Base-by-base conservation (phyloP, 2,113 vertebrate species). In the Engraulis encrasicolus region DNA sequence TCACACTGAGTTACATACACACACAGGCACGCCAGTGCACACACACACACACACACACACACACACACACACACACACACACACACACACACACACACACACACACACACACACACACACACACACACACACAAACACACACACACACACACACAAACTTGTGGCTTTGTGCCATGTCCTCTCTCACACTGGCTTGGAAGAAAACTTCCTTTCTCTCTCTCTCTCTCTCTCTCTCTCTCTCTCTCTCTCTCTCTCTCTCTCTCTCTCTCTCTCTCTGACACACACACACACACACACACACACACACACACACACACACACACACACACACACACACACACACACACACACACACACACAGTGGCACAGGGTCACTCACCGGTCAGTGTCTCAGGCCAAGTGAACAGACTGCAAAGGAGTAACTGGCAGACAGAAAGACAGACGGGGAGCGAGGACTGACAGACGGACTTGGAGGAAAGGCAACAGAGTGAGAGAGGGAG, bases 241-340 rank as follows among this genome's bases (percentile, higher is more conserved):
- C 66, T 1, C 27, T 74, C 66, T 14, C 31, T 14, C 17, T 34
- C 66, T 74, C 66, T 74, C 31, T 14, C 66, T 14, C 31, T 14
- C 17, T 34, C 66, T 74, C 66, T 74, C 31, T 14, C 66, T 3
- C 17, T 14, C 66, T 1, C 27, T 74, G 31, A 31, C 31, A 34
- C 11, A 74, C 12, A 58, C 40, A 45, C 40, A 3, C 40, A 45
- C 9, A 3, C 40, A 58, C 52, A 58, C 20, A 52, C 52, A 58
- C 20, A 58, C 52, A 52, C 79, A 78, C 50, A 52, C 18, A 52
- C 78, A 38, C 52, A 78, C 80, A 71, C n/a, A 82, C 9, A 37
- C 40, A 50, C 61, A 81, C 66, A 71, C 79, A 50, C 38, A 6
- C 40, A 66, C 6, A 66, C 23, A 66, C 23, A 31, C 58, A 27